Base-by-base conservation (phyloP, 2,888 invertebrate species). In the Cerceris ruficornis region DNA sequence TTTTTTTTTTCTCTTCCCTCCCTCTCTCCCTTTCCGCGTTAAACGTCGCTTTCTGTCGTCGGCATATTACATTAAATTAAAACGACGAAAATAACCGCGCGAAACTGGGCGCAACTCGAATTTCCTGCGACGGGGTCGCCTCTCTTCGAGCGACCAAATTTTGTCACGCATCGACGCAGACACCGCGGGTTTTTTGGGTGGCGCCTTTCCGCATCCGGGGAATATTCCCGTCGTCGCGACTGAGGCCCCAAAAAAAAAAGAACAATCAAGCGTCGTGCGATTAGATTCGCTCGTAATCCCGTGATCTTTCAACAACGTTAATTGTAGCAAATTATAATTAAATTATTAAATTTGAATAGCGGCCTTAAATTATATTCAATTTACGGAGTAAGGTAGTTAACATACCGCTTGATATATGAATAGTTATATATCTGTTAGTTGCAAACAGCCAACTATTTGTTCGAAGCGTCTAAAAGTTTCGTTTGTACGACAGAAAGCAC, bases 41-140 rank as follows among this genome's bases (percentile, higher is more conserved):
- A 72, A 75, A 75, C 67, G 67, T 58, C 72, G 72, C 61, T 39
- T 46, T 57, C 62, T 58, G 75, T 62, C 67, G 41, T 46, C 62
- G 61, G 13, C 13, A 52, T 46, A 11, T 60, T 59, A n/a, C n/a
- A 41, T 59, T 62, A 50, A 50, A 4, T 62, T 58, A 28, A 28
- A 28, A 67, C 17, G 58, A 67, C 28, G 6, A n/a, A 7, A 67
- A 69, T 61, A 65, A 66, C 42, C 46, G 50, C 59, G 6, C 41
- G 13, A 49, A 50, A 62, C 49, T 28, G 28, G 61, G 28, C 57
- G 67, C 49, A 17, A 11, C 28, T 39, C 13, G 49, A 46, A 9
- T 66, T n/a, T 13, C 15, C 15, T 46, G 28, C 28, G 28, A 28
- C 28, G 4, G 28, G 28, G 28, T 4, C 28, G 28, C 4, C 28